Evolutionary conservation across 2,113 vertebrate species (phyloP).

Genomic region (Columba janthina): DNA sequence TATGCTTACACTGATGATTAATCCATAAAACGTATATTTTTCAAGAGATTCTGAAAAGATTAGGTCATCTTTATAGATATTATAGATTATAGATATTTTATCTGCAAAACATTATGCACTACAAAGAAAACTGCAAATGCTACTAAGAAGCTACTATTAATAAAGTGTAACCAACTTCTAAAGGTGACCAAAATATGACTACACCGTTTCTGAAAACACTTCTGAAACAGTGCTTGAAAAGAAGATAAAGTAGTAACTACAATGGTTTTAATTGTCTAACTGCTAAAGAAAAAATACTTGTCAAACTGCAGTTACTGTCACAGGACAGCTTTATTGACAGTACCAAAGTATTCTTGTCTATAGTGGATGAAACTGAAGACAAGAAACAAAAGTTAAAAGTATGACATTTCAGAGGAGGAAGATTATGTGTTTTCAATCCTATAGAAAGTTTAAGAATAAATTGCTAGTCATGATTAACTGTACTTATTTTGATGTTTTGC

Average conservation of each 20-base stretch:
- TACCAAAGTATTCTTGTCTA: background rate
- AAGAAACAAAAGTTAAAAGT: background rate
- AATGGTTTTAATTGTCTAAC: background rate
- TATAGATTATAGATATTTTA: background rate
- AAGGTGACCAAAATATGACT: background rate
- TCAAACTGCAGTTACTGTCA: background rate
- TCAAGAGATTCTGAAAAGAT: background rate
- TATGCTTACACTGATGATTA: background rate
- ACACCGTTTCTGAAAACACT: background rate
- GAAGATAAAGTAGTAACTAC: background rate
- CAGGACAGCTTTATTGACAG: background rate
- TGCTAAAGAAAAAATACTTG: background rate
- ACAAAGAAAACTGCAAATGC: background rate
- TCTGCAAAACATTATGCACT: background rate
- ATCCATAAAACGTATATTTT: background rate
- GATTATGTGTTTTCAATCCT: background rate
- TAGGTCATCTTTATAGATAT: background rate
- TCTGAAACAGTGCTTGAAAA: background rate
- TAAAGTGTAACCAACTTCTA: background rate
- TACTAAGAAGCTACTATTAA: background rate
- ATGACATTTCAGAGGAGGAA: background rate
- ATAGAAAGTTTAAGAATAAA: background rate
- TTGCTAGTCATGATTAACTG: background rate
- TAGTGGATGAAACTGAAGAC: background rate
- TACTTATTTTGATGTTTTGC: background rate